Base-by-base conservation (phyloP, 2,113 vertebrate species). In the Spilogale gracilis region DNA sequence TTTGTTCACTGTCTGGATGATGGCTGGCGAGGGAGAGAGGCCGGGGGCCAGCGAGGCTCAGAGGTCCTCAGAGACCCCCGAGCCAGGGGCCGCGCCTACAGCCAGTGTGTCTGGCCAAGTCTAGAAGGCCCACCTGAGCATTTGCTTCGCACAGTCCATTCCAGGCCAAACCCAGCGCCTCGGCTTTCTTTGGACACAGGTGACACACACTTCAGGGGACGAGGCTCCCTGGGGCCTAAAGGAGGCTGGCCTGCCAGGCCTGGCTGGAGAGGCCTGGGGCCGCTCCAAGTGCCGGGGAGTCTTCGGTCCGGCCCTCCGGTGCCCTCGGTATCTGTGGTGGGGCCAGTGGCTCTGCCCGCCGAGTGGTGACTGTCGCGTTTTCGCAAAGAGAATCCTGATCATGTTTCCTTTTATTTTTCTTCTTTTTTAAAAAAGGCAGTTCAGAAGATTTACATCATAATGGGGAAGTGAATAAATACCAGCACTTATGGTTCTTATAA, bases 401-500 rank as follows among this genome's bases (percentile, higher is more conserved):
- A 97, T 97, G 92, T 98, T 94, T 96, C 93, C 82, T 95, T 88
- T 96, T 93, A 50, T 74, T 97, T 92, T 96, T 97, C 6, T 96
- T 96, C 84, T 97, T 94, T 14, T 96, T 95, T 91, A 98, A 99
- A 65, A 99, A 99, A 99, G 99, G 99, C 99, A 99, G 99, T 99
- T 99, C 98, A 73, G 98, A 99, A 99, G 98, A 99, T 99, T 99
- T 99, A 99, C 99, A 99, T 98, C 98, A 95, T 99, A 99, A 99
- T 97, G 98, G 99, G 99, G 99, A 99, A 99, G 99, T 98, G 99
- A 99, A 99, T 98, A 98, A 98, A 99, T 99, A 98, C 99, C 99
- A 99, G 99, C 99, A 99, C 99, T 99, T 99, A 99, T 98, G 99
- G 99, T 99, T 99, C 99, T 99, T 99, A 98, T 95, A 98, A 98